Percentiles rank a stretch among this genome's conserved stretches.
Conservation (phyloP, 2,888 invertebrate genomes). For the Latrodectus elegans region DNA sequence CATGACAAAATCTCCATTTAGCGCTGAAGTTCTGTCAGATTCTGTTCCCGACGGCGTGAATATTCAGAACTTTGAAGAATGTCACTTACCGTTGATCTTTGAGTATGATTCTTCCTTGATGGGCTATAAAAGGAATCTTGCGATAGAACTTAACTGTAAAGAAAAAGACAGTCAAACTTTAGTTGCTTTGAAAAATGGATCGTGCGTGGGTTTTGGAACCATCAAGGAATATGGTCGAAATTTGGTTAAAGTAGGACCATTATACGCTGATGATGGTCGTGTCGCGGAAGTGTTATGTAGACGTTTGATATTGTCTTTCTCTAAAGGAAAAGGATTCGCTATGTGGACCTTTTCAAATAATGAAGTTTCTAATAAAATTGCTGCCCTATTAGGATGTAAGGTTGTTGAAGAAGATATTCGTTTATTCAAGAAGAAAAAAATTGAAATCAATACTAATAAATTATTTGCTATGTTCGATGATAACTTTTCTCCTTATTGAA, state of each 20-base stretch:
- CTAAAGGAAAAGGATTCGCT: neutral
- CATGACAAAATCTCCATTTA: neutral
- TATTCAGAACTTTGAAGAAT: neutral
- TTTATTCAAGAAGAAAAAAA: neutral
- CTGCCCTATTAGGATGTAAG: neutral
- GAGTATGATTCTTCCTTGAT: too few species aligned
- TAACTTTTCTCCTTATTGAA: constrained; percentile 17
- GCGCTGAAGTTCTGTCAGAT: neutral
- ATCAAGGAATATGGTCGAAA: neutral
- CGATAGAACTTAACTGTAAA: neutral
- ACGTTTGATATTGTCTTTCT: neutral
- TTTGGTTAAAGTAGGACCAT: too few species aligned
- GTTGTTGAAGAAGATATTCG: neutral
- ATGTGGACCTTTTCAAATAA: constrained; percentile 1
- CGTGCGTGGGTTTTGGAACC: constrained; percentile 4
- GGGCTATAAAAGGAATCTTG: neutral
- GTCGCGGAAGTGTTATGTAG: constrained; percentile 25
- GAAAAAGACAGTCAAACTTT: constrained; percentile 7
- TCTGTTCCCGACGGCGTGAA: neutral
- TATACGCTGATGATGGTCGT: too few species aligned
- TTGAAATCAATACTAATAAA: constrained; percentile 4
- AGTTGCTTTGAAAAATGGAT: constrained; percentile 29
- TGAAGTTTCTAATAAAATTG: neutral
- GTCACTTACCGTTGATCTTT: too few species aligned
- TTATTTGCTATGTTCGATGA: constrained; percentile 12